A percentile compares a stretch with the other conserved stretches of the same genome.
phyloP scores from a whole-genome alignment of 2,113 vertebrate species.

The Barbus barbus region DNA sequence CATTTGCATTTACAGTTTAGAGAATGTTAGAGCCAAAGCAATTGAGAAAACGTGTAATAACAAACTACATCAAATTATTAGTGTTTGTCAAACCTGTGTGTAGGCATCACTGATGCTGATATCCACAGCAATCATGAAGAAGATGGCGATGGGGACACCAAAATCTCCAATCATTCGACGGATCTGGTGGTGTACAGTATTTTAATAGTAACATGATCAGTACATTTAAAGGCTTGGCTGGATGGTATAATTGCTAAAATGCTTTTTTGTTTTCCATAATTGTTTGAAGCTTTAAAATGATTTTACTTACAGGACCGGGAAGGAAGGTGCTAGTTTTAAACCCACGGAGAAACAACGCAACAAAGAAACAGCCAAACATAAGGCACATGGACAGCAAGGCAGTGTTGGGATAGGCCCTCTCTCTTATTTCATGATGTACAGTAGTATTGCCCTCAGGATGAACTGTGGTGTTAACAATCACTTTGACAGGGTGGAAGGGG shows the following conservation, averaged over 20 bases:
- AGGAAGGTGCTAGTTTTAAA: slow-evolving; percentile 91
- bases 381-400: slow-evolving; percentile 93
- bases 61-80: not conserved
- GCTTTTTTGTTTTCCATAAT: no score
- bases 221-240: not conserved
- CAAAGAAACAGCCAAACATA: slow-evolving; percentile 92
- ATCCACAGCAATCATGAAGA: slow-evolving; percentile 86
- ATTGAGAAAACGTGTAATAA: not conserved
- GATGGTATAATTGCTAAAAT: not conserved
- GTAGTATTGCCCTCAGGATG: rapidly evolving
- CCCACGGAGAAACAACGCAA: slow-evolving; percentile 85
- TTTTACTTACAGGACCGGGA: slow-evolving; percentile 81
- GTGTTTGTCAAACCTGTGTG: slow-evolving; percentile 81
- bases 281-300: no score
- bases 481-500: slow-evolving; percentile 59
- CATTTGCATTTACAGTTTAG: no score
- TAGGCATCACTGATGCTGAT: slow-evolving; percentile 79
- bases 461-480: rapidly evolving
- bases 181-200: slow-evolving; percentile 65
- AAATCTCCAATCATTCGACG: slow-evolving; percentile 94
- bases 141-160: slow-evolving; percentile 93
- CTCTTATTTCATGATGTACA: rapidly evolving
- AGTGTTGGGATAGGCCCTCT: slow-evolving; percentile 81
- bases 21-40: no score
- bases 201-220: not conserved